Base-by-base conservation (phyloP, 2,888 invertebrate species). In the Hofmannophila pseudospretella region DNA sequence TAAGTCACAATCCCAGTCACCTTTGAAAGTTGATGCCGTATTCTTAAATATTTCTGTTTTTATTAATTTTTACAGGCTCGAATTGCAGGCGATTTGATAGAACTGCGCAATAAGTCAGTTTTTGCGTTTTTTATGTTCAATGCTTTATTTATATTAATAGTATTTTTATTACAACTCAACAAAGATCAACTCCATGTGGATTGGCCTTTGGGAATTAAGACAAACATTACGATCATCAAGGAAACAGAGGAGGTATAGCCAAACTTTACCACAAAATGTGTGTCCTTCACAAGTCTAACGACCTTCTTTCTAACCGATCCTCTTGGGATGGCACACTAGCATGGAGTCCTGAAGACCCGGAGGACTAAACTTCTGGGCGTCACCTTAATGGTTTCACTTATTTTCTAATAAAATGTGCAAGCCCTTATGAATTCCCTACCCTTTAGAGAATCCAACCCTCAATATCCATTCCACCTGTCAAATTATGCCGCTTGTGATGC, bases 81-180 rank as follows among this genome's bases (percentile, higher is more conserved):
- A 77, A 94, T 96, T 71, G 96, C 96, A 69, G 89, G 89, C 67
- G 97, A 97, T 86, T 90, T 99, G 84, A 91, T 95, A 77, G 97
- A 97, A 77, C 92, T 98, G 74, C 91, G 98, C 74, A 98, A 98
- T 92, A 97, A 97, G 87, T 96, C 96, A 69, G 96, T 97, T 72
- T 97, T 97, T 88, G 96, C 96, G 77, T 98, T 98, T 93, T 95
- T 98, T 90, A 98, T 99, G 98, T 94, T 98, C 91, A 99, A 99
- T 92, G 96, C 98, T 85, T 93, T 99, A 77, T 99, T 98, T 93
- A 96, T 98, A 81, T 93, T 99, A 89, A 96, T 98, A 88, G 97
- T 99, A 75, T 96, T 99, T 89, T 94, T 99, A 87, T 94, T 99
- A 81, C 98, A 99, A 93, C 92, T 98, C 88, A 97, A 98, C 90